phyloP scores from a whole-genome alignment of 2,113 vertebrate species.

The Chaetodon auriga region DNA sequence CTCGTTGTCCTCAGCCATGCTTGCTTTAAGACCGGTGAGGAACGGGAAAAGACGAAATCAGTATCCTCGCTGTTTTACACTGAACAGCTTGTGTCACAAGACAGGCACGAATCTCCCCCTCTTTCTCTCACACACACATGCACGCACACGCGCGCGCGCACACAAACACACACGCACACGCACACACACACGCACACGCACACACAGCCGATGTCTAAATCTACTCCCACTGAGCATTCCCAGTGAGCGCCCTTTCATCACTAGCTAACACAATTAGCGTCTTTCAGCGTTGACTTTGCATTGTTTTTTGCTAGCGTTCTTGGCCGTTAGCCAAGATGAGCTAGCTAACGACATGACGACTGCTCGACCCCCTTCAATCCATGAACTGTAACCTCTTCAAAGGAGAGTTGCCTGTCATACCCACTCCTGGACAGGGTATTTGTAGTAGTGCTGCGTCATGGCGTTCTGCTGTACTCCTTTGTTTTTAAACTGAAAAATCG shows the following conservation, averaged over 20 bases:
- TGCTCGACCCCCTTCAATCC: not conserved
- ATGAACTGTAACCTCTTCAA: slow-evolving; percentile 26
- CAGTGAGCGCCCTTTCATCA: not conserved
- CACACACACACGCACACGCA: slow-evolving; percentile 11
- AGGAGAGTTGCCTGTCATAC: slow-evolving; percentile 88
- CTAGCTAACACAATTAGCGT: slow-evolving; percentile 24
- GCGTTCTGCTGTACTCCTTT: slow-evolving; percentile 95
- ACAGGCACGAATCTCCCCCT: slow-evolving; percentile 75
- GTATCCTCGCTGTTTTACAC: slow-evolving; percentile 27
- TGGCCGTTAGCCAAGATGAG: not conserved
- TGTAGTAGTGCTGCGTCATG: slow-evolving; percentile 89
- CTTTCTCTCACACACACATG: not conserved
- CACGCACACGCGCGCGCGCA: slow-evolving; percentile 6
- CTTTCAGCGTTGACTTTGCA: not conserved
- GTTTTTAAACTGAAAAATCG: slow-evolving; percentile 99
- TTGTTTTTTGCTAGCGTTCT: not conserved
- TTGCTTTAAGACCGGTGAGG: slow-evolving; percentile 13
- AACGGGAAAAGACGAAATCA: slow-evolving; percentile 27
- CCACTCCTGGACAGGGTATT: slow-evolving; percentile 98
- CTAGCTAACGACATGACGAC: slow-evolving; percentile 2
- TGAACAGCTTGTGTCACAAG: slow-evolving; percentile 48
- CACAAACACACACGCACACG: slow-evolving; percentile 2
- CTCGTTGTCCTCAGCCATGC: slow-evolving; percentile 52
- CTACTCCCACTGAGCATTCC: slow-evolving; percentile 1
- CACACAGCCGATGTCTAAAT: slow-evolving; percentile 39